Conservation (phyloP, 2,888 invertebrate genomes). For the Dasysyrphus albostriatus region DNA sequence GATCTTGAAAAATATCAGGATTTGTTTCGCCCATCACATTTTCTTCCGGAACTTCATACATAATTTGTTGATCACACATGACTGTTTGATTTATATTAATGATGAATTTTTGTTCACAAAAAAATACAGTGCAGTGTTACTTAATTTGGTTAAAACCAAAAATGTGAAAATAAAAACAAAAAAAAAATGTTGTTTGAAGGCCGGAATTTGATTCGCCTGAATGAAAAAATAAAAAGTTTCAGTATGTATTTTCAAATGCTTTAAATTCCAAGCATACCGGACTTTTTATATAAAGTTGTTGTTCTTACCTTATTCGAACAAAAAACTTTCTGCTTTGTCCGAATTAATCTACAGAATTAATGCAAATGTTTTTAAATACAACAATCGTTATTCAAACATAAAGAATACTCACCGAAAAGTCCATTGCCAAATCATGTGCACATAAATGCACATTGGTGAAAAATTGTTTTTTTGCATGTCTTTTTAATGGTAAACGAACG, state of each 20-base stretch:
- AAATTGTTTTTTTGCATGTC: no score
- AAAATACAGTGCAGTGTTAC: background rate
- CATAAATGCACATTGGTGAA: no score
- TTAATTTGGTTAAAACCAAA: constrained; percentile 11
- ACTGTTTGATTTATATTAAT: background rate
- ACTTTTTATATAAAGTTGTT: constrained; percentile 7
- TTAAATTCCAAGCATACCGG: constrained; percentile 21
- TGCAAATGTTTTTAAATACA: no score
- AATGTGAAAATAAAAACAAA: background rate
- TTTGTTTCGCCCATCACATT: constrained; percentile 30
- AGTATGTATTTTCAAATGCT: constrained; percentile 5
- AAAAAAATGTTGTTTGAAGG: background rate
- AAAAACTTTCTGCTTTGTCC: no score
- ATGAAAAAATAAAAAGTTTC: constrained; percentile 25
- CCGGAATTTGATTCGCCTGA: constrained; percentile 23
- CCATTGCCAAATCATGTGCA: no score
- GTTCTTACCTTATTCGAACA: no score
- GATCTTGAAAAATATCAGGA: background rate
- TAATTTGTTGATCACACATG: constrained; percentile 42
- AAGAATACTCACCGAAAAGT: no score
- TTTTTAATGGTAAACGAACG: no score
- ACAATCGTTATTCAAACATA: no score
- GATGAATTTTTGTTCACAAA: background rate
- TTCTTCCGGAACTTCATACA: constrained; percentile 42
- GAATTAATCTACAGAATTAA: no score